These are phyloP conservation scores for Emesis russula DNA, from an alignment of 2,888 invertebrate species.

Conservation along the genomic window DNA sequence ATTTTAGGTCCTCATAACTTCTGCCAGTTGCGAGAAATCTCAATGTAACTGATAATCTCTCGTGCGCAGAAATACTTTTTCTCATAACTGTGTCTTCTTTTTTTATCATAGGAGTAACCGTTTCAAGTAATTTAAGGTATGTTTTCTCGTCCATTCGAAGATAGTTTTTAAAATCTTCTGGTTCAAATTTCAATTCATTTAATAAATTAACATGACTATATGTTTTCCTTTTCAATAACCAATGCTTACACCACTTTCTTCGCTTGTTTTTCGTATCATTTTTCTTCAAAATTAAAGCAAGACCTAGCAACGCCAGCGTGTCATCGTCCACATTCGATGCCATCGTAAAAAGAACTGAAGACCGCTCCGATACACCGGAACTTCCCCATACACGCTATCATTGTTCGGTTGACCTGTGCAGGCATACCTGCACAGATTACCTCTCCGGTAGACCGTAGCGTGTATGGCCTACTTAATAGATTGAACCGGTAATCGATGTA, in stretches of 20 bases:
- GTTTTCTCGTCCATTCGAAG: constrained; percentile 70
- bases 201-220: no score
- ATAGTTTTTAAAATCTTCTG: constrained; percentile 20
- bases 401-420: constrained; percentile 84
- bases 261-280: background rate
- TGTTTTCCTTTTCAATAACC: no score
- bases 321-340: constrained; percentile 78
- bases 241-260: background rate
- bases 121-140: constrained; percentile 66
- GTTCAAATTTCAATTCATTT: no score
- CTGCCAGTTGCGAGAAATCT: constrained; percentile 78
- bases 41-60: constrained; percentile 73
- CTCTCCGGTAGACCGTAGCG: constrained; percentile 73
- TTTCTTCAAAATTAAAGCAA: background rate
- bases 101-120: constrained; percentile 70
- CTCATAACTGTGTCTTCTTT: constrained; percentile 73
- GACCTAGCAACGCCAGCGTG: constrained; percentile 75
- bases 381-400: constrained; percentile 73
- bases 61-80: constrained; percentile 70
- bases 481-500: no score
- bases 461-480: background rate
- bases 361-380: constrained; percentile 82
- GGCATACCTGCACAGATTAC: constrained; percentile 72
- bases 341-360: constrained; percentile 84
- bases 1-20: constrained; percentile 58